phyloP scores from a whole-genome alignment of 2,797 vertebrate species.

The Eremophila alpestris region DNA sequence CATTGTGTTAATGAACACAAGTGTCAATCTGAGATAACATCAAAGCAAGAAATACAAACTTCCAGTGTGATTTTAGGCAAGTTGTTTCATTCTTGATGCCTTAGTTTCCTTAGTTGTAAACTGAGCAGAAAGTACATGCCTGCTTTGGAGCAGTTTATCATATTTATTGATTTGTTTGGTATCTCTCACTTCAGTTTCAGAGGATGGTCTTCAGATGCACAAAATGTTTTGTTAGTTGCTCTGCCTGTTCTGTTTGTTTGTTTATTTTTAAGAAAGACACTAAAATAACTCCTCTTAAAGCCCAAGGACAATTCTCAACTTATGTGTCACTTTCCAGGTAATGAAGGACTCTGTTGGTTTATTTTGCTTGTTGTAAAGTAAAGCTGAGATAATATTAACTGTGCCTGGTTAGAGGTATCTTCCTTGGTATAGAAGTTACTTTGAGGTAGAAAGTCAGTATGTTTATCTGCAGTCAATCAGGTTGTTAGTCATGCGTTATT shows the following conservation, averaged over 20 bases:
- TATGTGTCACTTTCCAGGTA: neutral
- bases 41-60: constrained; percentile 26
- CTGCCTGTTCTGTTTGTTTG: neutral
- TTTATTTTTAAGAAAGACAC: neutral
- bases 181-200: neutral
- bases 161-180: neutral
- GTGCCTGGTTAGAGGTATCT: neutral
- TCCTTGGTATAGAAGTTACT: neutral
- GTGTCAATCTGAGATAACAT: neutral
- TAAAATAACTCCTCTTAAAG: neutral
- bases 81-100: neutral
- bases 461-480: neutral
- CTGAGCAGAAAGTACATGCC: neutral
- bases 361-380: neutral
- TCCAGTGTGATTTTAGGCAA: neutral
- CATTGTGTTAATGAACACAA: neutral
- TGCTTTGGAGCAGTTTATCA: neutral
- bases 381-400: neutral
- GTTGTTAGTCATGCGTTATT: neutral
- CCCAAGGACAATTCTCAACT: neutral
- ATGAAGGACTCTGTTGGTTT: neutral
- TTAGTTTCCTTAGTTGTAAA: neutral
- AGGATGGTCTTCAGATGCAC: neutral
- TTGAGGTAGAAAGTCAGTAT: neutral
- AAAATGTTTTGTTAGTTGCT: neutral